A percentile compares a stretch with the other conserved stretches of the same genome.
Evolutionary conservation across 2,888 invertebrate species (phyloP).

Genomic region (Dendrolimus pini): DNA sequence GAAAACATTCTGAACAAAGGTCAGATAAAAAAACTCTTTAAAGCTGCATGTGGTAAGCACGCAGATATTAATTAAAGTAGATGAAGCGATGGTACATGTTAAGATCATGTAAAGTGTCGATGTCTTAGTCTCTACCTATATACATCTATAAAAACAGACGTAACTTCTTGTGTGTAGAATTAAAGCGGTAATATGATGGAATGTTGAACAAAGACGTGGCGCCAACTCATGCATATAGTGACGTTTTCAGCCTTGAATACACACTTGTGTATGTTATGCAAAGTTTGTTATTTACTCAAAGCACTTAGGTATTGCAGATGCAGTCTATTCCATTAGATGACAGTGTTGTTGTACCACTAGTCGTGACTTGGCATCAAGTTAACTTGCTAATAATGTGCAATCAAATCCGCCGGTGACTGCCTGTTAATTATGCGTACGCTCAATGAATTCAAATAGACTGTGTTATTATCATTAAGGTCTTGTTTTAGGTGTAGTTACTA

Average conservation of each 20-base stretch:
- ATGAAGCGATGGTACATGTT: no score
- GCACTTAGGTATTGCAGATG: background rate
- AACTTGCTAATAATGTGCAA: conserved; percentile 57
- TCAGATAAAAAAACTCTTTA: no score
- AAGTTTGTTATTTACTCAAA: background rate
- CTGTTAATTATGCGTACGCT: conserved; percentile 62
- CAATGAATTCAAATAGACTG: conserved; percentile 57
- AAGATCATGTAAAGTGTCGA: no score
- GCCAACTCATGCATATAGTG: background rate
- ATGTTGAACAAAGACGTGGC: background rate
- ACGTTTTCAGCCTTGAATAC: background rate
- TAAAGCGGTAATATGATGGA: background rate
- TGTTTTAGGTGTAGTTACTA: conserved; percentile 10
- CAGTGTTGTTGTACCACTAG: conserved; percentile 49
- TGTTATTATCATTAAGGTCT: conserved; percentile 43
- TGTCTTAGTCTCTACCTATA: no score
- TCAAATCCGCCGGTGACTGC: conserved; percentile 55
- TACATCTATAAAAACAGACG: no score
- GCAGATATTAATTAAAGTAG: no score
- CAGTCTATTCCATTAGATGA: conserved; percentile 22
- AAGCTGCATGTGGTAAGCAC: no score
- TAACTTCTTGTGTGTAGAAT: background rate
- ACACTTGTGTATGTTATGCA: background rate
- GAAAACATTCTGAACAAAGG: no score
- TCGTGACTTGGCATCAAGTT: conserved; percentile 68